Base-by-base conservation (phyloP, 2,888 invertebrate species). In the Lochmaea capreae region DNA sequence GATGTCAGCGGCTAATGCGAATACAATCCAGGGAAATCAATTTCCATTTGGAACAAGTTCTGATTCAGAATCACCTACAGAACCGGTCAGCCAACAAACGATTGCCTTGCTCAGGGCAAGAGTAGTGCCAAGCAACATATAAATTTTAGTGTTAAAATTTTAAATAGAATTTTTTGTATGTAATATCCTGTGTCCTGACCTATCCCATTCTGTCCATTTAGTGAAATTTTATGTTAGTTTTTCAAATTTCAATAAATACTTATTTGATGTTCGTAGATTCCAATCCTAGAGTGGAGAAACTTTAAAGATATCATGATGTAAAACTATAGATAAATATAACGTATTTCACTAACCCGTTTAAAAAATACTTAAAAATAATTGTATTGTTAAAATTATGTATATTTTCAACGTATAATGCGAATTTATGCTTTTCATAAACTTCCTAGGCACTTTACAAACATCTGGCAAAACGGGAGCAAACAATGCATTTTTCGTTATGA, bases 41-140 rank as follows among this genome's bases (percentile, higher is more conserved):
- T 76, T 83, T 46, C 85, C 85, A 8, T 85, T 86, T 76, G 86
- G 85, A 75, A 87, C 86, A 39, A 88, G 88, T 79, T 89, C 89
- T n/a, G 89, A 89, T 79, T 89, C 89, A 3, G 89, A 89, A 80
- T 89, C 89, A 8, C 89, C 89, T 3, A 89, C 89, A 12, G 89
- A 89, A 79, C 89, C 89, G 2, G 87, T 88, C 16, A 87, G 86
- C 74, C 87, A 87, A 79, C 87, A 88, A 79, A 87, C 88, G 14
- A 86, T 88, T 65, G 81, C 81, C 61, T 80, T 84, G 81, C 82
- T 88, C 74, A 83, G 88, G 71, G 87, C 87, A 62, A 86, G 86
- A 80, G 86, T 87, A 71, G 86, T 87, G 82, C 87, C 87, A 81
- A 86, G 84, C 74, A 84, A 86, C 78, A 82, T 81, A 52, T 82